These are phyloP conservation scores for Aricia artaxerxes DNA, from an alignment of 2,888 invertebrate species.

Conservation along the genomic window DNA sequence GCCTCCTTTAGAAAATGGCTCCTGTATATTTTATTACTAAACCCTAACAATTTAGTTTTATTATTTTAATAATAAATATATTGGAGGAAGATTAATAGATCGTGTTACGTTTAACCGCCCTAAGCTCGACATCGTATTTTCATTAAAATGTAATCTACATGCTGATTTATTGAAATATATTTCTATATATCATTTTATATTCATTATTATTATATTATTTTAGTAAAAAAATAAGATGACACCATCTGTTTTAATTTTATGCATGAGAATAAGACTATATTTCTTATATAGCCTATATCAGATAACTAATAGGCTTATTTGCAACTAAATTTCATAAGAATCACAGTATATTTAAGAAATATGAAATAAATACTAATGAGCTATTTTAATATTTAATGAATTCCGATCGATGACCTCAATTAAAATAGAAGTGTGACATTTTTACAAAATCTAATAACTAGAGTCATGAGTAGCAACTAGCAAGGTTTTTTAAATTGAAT, in stretches of 20 bases:
- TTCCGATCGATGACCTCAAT: background rate
- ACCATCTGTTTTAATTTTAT: background rate
- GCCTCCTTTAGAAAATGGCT: constrained; percentile 19
- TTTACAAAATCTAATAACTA: background rate
- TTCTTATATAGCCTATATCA: background rate
- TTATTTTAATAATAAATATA: constrained; percentile 29
- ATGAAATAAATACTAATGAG: background rate
- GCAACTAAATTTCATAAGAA: background rate
- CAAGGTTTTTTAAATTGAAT: background rate
- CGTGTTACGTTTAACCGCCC: constrained; percentile 14
- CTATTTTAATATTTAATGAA: background rate
- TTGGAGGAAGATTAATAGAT: constrained; percentile 15
- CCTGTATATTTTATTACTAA: constrained; percentile 26
- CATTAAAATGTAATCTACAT: constrained; percentile 14
- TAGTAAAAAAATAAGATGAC: background rate
- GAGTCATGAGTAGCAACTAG: background rate
- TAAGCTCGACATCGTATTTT: constrained; percentile 12
- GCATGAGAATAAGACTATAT: background rate
- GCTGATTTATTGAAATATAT: constrained; percentile 23
- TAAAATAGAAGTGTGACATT: background rate
- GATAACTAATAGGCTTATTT: constrained; percentile 13
- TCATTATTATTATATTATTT: background rate
- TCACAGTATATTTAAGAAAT: background rate
- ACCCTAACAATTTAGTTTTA: background rate
- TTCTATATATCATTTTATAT: background rate